Evolutionary conservation across 1,140 invertebrate genomes (phyloP).

Genomic region (Neotoxoptera formosana): DNA sequence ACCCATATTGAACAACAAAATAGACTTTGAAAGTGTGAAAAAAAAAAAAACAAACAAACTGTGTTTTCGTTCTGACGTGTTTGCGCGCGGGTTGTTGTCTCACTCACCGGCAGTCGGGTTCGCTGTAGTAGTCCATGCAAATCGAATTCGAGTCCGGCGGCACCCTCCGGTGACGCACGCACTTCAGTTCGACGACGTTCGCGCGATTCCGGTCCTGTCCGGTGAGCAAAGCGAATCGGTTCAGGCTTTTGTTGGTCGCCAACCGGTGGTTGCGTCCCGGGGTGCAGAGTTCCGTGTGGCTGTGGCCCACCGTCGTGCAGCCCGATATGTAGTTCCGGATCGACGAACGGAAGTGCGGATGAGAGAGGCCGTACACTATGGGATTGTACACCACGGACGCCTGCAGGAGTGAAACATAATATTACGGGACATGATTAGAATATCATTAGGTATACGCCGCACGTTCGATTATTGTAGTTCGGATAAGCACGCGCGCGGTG

Average conservation of each 20-base stretch:
- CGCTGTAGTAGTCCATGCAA: slow-evolving; percentile 59
- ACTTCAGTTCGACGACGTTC: slow-evolving; percentile 29
- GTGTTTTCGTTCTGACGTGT: neutral
- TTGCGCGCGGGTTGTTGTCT: no score
- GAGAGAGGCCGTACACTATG: slow-evolving; percentile 65
- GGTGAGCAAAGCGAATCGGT: slow-evolving; percentile 21
- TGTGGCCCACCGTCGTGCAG: slow-evolving; percentile 52
- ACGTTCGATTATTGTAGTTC: neutral
- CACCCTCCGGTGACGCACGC: slow-evolving; percentile 24
- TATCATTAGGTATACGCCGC: neutral
- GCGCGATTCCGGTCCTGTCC: neutral
- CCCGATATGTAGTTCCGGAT: slow-evolving; percentile 61
- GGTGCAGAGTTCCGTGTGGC: neutral
- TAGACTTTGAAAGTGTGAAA: neutral
- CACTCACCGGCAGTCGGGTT: slow-evolving; percentile 58
- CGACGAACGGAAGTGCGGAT: slow-evolving; percentile 64
- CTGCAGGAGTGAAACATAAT: slow-evolving; percentile 58
- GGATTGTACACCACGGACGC: slow-evolving; percentile 66
- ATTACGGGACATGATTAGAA: neutral
- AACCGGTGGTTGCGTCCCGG: neutral
- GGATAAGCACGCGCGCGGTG: neutral
- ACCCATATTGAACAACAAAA: neutral
- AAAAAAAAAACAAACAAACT: neutral
- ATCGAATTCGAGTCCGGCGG: neutral
- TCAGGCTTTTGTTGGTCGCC: neutral